phyloP scores from a whole-genome alignment of 1,140 invertebrate species.

The Drosophila teissieri region DNA sequence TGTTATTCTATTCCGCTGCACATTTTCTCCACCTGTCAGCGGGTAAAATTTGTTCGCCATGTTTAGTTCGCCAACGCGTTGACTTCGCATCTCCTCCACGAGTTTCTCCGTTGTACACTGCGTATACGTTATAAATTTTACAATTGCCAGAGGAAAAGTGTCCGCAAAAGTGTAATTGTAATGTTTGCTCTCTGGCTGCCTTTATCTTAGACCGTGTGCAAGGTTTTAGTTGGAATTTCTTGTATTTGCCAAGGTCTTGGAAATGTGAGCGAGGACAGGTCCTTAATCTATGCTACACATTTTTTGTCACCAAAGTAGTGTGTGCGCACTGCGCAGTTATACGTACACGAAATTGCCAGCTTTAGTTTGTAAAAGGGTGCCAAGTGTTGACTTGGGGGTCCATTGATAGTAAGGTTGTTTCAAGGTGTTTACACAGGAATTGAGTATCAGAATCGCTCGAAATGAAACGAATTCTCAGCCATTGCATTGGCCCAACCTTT shows the following conservation, averaged over 20 bases:
- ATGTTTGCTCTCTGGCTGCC: conserved; percentile 49
- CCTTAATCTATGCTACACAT: conserved; percentile 51
- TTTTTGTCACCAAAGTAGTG: conserved; percentile 18
- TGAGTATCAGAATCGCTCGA: conserved; percentile 1
- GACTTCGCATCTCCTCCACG: conserved; percentile 7
- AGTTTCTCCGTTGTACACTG: conserved; percentile 21
- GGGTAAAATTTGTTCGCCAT: conserved; percentile 29
- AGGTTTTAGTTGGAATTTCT: conserved; percentile 42
- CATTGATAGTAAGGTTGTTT: conserved; percentile 37
- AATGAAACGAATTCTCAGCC: conserved; percentile 6
- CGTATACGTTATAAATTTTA: conserved; percentile 63
- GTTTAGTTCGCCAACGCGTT: conserved; percentile 28
- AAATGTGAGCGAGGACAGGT: conserved; percentile 41
- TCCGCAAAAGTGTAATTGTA: conserved; percentile 66
- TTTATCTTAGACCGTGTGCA: conserved; percentile 31
- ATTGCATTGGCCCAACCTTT: conserved; percentile 10
- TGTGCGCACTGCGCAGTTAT: conserved; percentile 1
- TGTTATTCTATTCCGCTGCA: conserved; percentile 25
- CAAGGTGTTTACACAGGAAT: conserved; percentile 31
- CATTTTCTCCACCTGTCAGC: conserved; percentile 50
- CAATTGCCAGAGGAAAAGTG: conserved; percentile 53
- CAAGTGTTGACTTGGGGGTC: conserved; percentile 23
- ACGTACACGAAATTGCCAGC: conserved; percentile 27
- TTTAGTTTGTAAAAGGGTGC: conserved; percentile 15
- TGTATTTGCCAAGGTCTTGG: conserved; percentile 62